Base-by-base conservation (phyloP, 2,113 vertebrate genomes). In the Equus quagga region DNA sequence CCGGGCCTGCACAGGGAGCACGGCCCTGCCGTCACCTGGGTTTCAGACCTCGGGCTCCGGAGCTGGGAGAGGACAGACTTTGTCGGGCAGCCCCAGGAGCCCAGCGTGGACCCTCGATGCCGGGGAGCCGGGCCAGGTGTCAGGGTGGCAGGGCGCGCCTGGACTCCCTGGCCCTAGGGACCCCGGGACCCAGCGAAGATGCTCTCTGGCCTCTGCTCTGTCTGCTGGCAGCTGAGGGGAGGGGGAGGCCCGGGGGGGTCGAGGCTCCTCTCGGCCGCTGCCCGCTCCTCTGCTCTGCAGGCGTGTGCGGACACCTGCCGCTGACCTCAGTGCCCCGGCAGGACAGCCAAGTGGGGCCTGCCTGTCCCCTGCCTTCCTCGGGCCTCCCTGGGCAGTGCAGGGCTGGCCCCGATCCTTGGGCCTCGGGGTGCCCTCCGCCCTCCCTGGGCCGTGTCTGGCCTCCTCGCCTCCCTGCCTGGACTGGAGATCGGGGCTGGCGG, bases 91-190 rank as follows among this genome's bases (percentile, higher is more conserved):
- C 78, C 54, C 19, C 2, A 3, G 33, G 33, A 8, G 18, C n/a
- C 62, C 10, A 65, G 26, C 26, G 9, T 4, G 0, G 17, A 33
- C 14, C 75, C 44, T 73, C 21, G 5, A 36, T 12, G 36, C 70
- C 2, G 49, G 75, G 28, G 12, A 15, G 5, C 36, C 36, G 5
- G 10, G 41, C 28, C 11, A 6, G 81, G 60, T 2, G 3, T 11
- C 62, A 49, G 24, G 19, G 44, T 28, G 3, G 54, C n/a, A 0
- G 24, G 49, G 49, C 3, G 33, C 51, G 1, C 36, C 36, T 8
- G 12, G 89, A 41, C 26, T 21, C 24, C n/a, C 75, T 17, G 62
- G 49, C 75, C 64, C 62, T 79, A 4, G 46, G 23, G 49, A 46
- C 67, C 36, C 18, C 5, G 49, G 33, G 49, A 49, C 69, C 41